phyloP scores from a whole-genome alignment of 2,113 vertebrate genomes.

The Propithecus coquereli region DNA sequence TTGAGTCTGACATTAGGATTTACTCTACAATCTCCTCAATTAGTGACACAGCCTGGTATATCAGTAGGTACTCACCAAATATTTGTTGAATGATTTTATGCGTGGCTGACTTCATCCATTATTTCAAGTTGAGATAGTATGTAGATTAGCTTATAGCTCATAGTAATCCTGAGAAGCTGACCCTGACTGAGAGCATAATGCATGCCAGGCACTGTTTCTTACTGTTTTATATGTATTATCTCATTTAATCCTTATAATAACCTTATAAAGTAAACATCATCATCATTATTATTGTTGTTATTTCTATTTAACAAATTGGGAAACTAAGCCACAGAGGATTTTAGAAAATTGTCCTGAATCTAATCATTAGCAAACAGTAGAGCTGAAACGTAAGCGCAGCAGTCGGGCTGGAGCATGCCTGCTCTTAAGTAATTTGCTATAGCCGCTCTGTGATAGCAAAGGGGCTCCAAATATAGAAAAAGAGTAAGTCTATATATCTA shows the following conservation, averaged over 20 bases:
- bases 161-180: neutral
- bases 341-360: neutral
- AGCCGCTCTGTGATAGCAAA: neutral
- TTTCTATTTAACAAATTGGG: neutral
- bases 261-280: neutral
- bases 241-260: neutral
- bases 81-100: slow-evolving; percentile 1
- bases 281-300: neutral
- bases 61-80: neutral
- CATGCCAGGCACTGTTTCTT: neutral
- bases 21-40: neutral
- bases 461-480: neutral
- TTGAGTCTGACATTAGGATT: neutral
- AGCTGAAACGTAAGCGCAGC: neutral
- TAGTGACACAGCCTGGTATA: neutral
- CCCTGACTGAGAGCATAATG: neutral
- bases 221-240: neutral
- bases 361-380: neutral
- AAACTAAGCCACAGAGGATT: neutral
- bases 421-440: neutral
- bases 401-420: neutral
- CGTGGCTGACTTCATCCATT: neutral
- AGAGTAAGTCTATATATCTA: neutral
- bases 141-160: neutral
- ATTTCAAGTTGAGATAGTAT: neutral